Evolutionary conservation across 2,113 vertebrate genomes (phyloP), one percentile per base, ranked within the genome.

Genomic region (Oxyruncus cristatus): DNA sequence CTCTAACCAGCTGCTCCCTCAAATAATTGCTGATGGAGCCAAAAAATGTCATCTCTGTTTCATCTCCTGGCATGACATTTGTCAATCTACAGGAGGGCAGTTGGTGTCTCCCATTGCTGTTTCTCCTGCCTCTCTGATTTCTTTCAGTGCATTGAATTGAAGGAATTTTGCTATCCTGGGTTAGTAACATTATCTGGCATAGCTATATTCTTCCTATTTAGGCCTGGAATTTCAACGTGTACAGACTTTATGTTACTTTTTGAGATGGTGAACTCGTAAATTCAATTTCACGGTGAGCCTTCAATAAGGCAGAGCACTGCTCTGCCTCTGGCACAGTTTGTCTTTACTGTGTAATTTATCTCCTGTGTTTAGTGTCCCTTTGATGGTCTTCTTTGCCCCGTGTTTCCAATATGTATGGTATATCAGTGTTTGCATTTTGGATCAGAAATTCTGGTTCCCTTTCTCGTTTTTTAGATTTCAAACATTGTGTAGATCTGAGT

Each of bases 31-130:
- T 91, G 63, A 77, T 76, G 77, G 55, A 84, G 18, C 27, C 63
- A 72, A 24, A 74, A 94, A 88, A 84, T 47, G 39, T 73, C 50
- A 66, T 90, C 37, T 76, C 68, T 74, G 63, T 92, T 96, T 95
- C 68, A 92, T 74, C 86, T 67, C 33, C 42, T 3, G 2, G 12
- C 35, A 7, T 81, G 83, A 88, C 65, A 83, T 95, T 94, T 93
- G 83, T 90, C 42, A 42, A 0, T 71, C 75, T 74, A 33, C 41
- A 88, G 88, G 73, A 94, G 47, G 47, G 44, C 63, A 67, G 28
- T 44, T 88, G 71, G 74, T 19, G 4, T 71, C 23, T 88, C 46
- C 71, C 1, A 1, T 55, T 67, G 66, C 53, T 73, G 14, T 5
- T 72, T 73, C 74, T 74, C 46, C 68, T 80, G 44, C 42, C 41